Evolutionary conservation across 1,140 invertebrate genomes (phyloP).

Genomic region (Chrysoperla carnea): DNA sequence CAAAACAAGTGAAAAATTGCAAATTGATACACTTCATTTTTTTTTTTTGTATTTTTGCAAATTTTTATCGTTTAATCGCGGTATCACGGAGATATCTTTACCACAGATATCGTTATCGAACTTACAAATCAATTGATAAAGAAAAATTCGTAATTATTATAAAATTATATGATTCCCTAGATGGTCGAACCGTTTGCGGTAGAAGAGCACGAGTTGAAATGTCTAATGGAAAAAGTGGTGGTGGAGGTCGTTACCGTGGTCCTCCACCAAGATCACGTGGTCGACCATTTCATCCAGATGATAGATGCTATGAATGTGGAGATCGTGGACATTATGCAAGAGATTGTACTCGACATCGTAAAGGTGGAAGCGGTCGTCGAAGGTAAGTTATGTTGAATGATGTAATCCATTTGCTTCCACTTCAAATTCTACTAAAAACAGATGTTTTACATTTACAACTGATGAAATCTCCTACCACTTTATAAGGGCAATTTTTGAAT

Average conservation of each 20-base stretch:
- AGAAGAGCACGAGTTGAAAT: constrained; percentile 79
- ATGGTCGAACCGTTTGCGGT: constrained; percentile 71
- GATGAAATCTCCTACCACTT: constrained; percentile 1
- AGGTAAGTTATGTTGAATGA: constrained; percentile 27
- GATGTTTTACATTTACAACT: constrained; percentile 6
- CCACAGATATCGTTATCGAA: no score
- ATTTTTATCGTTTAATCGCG: no score
- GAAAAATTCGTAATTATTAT: no score
- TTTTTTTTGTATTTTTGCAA: no score
- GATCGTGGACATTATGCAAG: constrained; percentile 81
- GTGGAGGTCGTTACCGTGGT: constrained; percentile 31
- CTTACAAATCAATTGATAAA: no score
- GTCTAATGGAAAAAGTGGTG: constrained; percentile 67
- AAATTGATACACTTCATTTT: no score
- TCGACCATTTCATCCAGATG: constrained; percentile 57
- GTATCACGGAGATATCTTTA: no score
- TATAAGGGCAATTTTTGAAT: constrained; percentile 1
- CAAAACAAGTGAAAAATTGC: no score
- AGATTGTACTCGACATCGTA: constrained; percentile 56
- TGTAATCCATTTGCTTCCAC: constrained; percentile 5
- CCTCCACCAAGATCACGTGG: constrained; percentile 33
- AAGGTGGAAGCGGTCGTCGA: constrained; percentile 21
- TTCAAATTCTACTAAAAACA: constrained; percentile 1
- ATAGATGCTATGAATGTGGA: constrained; percentile 84
- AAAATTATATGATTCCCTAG: constrained; percentile 16